Evolutionary conservation across 2,888 invertebrate species (phyloP).

Genomic region (Atrina japonica): DNA sequence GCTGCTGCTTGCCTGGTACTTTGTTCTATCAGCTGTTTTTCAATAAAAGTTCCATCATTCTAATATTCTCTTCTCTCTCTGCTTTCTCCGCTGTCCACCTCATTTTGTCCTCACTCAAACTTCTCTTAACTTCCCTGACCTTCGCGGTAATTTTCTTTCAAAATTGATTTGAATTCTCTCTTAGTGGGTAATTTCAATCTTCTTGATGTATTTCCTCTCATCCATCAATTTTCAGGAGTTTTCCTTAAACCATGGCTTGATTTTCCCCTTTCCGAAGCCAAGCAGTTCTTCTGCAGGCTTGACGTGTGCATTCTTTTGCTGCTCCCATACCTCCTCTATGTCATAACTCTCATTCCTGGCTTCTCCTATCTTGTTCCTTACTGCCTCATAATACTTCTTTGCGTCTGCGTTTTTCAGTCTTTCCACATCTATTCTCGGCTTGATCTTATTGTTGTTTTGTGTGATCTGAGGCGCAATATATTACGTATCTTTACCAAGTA

Average conservation of each 20-base stretch:
- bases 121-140: constrained; percentile 12
- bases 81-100: constrained; percentile 15
- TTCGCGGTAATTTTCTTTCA: constrained; percentile 5
- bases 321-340: neutral
- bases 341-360: neutral
- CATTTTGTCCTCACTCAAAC: constrained; percentile 6
- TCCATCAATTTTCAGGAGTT: constrained; percentile 14
- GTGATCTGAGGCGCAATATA: neutral
- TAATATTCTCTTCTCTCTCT: too few species aligned
- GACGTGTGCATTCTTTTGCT: constrained; percentile 7
- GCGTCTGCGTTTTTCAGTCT: neutral
- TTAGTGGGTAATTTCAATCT: constrained; percentile 11
- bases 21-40: constrained; percentile 1
- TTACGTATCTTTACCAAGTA: constrained; percentile 1
- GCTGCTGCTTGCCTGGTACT: constrained; percentile 9
- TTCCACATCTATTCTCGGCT: neutral
- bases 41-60: too few species aligned
- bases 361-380: neutral
- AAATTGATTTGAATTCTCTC: constrained; percentile 7
- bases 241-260: constrained; percentile 11
- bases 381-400: neutral
- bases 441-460: constrained; percentile 9
- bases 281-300: constrained; percentile 7
- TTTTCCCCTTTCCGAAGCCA: constrained; percentile 25
- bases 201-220: constrained; percentile 21